Evolutionary conservation across 2,113 vertebrate genomes (phyloP).

Genomic region (Hemichromis elongatus): DNA sequence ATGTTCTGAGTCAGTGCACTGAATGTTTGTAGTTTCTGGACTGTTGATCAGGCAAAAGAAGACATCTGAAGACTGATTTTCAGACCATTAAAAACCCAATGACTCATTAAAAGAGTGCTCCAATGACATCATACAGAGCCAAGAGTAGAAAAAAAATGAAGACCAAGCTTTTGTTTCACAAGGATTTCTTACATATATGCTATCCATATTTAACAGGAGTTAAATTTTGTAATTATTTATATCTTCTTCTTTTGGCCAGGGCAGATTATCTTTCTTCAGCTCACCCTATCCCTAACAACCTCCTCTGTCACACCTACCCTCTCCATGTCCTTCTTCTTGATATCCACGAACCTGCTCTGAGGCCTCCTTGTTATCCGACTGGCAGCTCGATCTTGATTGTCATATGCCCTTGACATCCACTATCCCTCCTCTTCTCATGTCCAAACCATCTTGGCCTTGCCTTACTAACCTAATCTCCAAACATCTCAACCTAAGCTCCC

Average conservation of each 20-base stretch:
- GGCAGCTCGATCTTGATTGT: background rate
- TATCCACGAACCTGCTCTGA: background rate
- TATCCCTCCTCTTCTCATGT: background rate
- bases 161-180: background rate
- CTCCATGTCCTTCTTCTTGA: background rate
- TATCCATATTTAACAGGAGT: background rate
- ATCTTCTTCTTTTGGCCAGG: background rate
- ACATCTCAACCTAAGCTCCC: background rate
- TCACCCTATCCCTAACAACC: background rate
- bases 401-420: fast-evolving
- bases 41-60: background rate
- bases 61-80: background rate
- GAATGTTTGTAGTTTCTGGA: background rate
- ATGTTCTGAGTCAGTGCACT: background rate
- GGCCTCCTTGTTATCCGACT: background rate
- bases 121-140: background rate
- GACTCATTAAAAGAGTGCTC: background rate
- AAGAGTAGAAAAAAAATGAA: background rate
- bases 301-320: background rate
- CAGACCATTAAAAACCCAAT: fast-evolving
- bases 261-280: background rate
- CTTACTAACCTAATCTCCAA: background rate
- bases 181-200: too few species aligned
- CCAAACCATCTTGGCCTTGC: background rate
- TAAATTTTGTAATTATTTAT: background rate